Evolutionary conservation across 64 coral and sea anemone genomes (phyloP), one percentile per base, ranked within the genome.

Genomic region (Pocillopora verrucosa): DNA sequence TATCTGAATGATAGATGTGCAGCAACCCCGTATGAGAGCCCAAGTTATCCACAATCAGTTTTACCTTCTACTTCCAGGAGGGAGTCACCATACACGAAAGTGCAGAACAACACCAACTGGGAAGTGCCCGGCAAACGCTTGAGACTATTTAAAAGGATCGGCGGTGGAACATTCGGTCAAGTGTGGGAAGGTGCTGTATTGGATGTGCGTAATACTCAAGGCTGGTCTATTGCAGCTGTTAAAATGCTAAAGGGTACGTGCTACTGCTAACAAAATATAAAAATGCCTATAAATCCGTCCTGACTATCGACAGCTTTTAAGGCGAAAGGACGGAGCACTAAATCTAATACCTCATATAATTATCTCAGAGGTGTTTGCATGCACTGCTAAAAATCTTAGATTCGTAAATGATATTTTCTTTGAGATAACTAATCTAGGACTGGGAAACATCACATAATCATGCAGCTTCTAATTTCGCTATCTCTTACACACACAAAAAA

Each of bases 171-270:
- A 5, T 83, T 83, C 19, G 80, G 80, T 37, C 80, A 83, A 12
- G 80, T 83, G 34, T 83, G 80, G 80, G 67, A 51, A 5, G 80
- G 80, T 3, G 60, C 60, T 35, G 80, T 34, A 11, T 45, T 16
- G 20, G 80, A 63, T 9, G 34, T 83, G 19, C 12, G 17, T 19
- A 60, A 60, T 22, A 61, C 34, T 22, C n/a, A 67, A 68, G 17
- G 61, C 34, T 83, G 80, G 80, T 67, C 80, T 15, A 16, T 83
- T 37, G 80, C 65, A 1, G 80, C 80, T n/a, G 80, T 83, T 51
- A 83, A 83, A 83, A 83, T 83, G 80, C 13, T 83, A 22, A 83
- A 83, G 63, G 80, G 80, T 83, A 36, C 65, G 61, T 58, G 15
- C 3, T 9, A 64, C 35, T 36, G 13, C 11, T 30, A 56, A 36